Percentiles rank a stretch among this genome's conserved stretches.
Evolutionary conservation across 2,797 vertebrate genomes (phyloP).

Genomic region (Tiaroga cobitis): DNA sequence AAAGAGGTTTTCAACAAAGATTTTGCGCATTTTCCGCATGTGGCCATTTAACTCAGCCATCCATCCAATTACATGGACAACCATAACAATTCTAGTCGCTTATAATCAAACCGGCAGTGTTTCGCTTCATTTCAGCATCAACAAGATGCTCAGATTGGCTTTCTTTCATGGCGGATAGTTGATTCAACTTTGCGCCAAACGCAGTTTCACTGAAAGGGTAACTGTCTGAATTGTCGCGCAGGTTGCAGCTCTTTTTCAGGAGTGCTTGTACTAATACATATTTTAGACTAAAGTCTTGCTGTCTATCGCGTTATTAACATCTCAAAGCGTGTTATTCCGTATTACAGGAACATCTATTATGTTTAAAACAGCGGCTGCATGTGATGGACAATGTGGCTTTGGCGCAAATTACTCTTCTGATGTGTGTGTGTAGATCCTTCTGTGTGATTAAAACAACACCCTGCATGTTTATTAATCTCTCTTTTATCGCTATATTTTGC

Average conservation of each 20-base stretch:
- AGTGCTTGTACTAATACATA: background rate
- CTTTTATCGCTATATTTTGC: background rate
- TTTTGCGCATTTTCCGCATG: conserved; percentile 64
- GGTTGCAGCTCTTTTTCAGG: rapidly evolving
- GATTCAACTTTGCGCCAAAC: conserved; percentile 41
- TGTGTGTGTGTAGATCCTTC: background rate
- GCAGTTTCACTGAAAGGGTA: background rate
- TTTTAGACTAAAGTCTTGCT: background rate
- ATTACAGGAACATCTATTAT: background rate
- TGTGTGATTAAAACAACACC: background rate
- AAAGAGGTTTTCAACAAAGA: conserved; percentile 74
- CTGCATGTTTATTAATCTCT: background rate
- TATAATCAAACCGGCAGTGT: background rate
- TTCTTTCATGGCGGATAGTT: conserved; percentile 33
- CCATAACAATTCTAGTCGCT: background rate
- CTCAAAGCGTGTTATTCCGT: background rate
- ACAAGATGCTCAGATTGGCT: background rate
- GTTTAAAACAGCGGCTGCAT: background rate
- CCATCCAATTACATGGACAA: background rate
- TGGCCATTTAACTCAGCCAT: conserved; percentile 23
- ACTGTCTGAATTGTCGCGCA: background rate
- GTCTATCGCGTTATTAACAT: background rate
- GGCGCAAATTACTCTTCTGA: background rate
- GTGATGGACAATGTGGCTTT: background rate
- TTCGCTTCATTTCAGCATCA: background rate